Evolutionary conservation across 1,140 invertebrate genomes (phyloP), one percentile per base, ranked within the genome.

Genomic region (Hylaeus volcanicus): DNA sequence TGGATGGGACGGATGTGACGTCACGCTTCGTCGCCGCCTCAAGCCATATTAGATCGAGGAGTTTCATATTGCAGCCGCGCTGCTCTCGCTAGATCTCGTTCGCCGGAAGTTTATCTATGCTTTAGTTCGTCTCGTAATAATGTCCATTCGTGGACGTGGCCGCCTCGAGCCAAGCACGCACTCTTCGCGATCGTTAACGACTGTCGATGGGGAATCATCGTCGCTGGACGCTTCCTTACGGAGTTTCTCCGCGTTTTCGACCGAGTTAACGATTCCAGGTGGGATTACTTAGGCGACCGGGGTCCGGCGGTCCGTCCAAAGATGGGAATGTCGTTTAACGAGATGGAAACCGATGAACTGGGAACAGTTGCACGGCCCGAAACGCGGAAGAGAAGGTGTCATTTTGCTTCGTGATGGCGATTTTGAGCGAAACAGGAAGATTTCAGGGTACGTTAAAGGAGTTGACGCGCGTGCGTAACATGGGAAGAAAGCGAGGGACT

Each of bases 11-110:
- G 91, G 92, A 91, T 92, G 92, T 91, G 92, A 91, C 90, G 89
- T 92, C 90, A 92, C 91, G 92, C 91, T 93, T 92, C 92, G 91
- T 92, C 92, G 92, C 92, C 89, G 89, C 91, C 90, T 89, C 89
- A 86, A 90, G 92, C 92, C 90, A 93, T 93, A 93, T 93, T 91
- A 91, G 90, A 93, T 91, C 89, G 90, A 91, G 88, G 88, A 90
- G 89, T 91, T 91, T 93, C 90, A 93, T 93, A 93, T 93, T 90
- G 92, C 90, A 79, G 82, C 26, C 26, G 26, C 83, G 81, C 89
- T 82, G 74, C 83, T 85, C 83, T 86, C 77, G 51, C 83, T 85
- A 87, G 79, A 88, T 88, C 87, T 86, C 89, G 85, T 88, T 87
- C 87, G 81, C 83, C 75, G 74, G 87, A 89, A 91, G 88, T 90